Evolutionary conservation across 2,797 vertebrate genomes (phyloP).

Genomic region (Notolabrus celidotus): DNA sequence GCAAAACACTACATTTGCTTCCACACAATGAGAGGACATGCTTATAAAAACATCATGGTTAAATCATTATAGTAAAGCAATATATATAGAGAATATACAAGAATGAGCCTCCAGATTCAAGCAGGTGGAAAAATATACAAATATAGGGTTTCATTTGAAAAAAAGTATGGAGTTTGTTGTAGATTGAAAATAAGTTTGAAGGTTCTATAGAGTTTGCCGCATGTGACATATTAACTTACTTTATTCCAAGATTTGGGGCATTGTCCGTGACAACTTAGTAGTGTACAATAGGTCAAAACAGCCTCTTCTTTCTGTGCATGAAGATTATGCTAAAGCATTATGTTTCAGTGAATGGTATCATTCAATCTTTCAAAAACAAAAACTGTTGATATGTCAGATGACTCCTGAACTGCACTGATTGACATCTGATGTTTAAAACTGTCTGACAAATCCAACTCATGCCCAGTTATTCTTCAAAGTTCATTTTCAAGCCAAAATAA

Average conservation of each 20-base stretch:
- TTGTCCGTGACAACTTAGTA: background rate
- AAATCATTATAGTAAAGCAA: slow-evolving; percentile 6
- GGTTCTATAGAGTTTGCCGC: slow-evolving; percentile 3
- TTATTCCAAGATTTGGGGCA: background rate
- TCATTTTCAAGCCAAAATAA: too few species aligned
- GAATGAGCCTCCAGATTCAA: background rate
- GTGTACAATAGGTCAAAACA: background rate
- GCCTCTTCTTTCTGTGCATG: background rate
- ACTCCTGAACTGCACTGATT: background rate
- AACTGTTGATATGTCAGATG: background rate
- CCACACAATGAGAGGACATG: slow-evolving; percentile 33
- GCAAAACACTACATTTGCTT: slow-evolving; percentile 41
- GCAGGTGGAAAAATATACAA: background rate
- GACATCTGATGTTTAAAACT: background rate
- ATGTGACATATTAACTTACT: background rate
- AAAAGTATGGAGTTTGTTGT: slow-evolving; percentile 1
- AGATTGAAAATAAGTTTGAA: slow-evolving; percentile 20
- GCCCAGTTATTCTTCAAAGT: too few species aligned
- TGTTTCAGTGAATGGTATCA: background rate
- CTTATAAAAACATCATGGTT: slow-evolving; percentile 31
- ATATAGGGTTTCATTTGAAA: background rate
- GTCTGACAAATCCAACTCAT: background rate
- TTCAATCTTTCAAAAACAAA: background rate
- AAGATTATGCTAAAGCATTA: background rate
- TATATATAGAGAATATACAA: background rate